Evolutionary conservation across 2,797 vertebrate genomes (phyloP).

Genomic region (Onychomys leucogaster): DNA sequence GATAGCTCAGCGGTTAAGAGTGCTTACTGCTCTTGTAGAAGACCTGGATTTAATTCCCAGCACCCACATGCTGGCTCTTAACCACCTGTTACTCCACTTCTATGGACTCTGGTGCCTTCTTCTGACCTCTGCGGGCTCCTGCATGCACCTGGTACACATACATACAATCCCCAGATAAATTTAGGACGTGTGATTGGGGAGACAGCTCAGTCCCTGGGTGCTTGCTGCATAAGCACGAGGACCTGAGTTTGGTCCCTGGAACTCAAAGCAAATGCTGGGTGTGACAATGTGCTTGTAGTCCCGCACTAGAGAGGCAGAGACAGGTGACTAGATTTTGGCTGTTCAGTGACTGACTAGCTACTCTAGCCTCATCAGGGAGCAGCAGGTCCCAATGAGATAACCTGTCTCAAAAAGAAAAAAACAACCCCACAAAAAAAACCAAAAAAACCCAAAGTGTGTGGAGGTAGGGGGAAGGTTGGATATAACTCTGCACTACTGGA

Average conservation of each 20-base stretch:
- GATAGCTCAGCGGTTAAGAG: neutral
- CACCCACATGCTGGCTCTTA: neutral
- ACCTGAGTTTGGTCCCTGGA: neutral
- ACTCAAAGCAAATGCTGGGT: neutral
- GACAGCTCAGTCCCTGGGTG: neutral
- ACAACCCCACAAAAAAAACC: neutral
- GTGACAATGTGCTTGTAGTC: neutral
- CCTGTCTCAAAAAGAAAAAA: neutral
- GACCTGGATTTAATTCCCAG: neutral
- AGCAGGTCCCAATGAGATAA: neutral
- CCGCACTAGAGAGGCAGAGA: no score
- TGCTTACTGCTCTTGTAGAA: neutral
- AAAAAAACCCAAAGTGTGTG: neutral
- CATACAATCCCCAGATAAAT: neutral
- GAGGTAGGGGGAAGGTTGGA: no score
- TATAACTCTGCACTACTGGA: neutral
- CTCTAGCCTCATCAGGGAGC: neutral
- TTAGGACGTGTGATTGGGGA: neutral
- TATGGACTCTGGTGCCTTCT: neutral
- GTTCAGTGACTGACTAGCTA: neutral
- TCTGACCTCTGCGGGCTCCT: neutral
- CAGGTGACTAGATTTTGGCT: no score
- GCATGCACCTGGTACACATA: neutral
- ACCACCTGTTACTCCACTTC: neutral
- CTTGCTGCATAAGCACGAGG: neutral